Conservation (phyloP, 1,140 invertebrate genomes). For the Mesaphorura yosii region DNA sequence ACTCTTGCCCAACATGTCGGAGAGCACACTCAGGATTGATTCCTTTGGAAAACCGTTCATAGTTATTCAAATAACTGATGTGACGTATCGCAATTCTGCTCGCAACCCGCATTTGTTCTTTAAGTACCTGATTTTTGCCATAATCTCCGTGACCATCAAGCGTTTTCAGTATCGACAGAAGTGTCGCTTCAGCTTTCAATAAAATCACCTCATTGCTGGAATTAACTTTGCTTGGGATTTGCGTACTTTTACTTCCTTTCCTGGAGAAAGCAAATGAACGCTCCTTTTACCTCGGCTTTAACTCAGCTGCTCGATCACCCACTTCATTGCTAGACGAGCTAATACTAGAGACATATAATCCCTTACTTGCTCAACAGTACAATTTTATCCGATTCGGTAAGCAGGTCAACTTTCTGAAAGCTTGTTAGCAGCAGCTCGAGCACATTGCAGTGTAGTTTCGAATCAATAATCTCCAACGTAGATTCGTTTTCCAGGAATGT, state of each 20-base stretch:
- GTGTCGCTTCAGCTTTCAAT: conserved; percentile 71
- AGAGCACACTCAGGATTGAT: conserved; percentile 46
- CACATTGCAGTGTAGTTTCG: conserved; percentile 74
- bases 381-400: too few relatives aligned
- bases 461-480: conserved; percentile 75
- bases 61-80: too few relatives aligned
- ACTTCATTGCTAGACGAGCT: too few relatives aligned
- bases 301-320: too few relatives aligned
- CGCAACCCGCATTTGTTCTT: too few relatives aligned
- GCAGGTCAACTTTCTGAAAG: conserved; percentile 62
- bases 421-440: conserved; percentile 71
- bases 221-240: conserved; percentile 11
- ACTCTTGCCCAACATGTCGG: conserved; percentile 63
- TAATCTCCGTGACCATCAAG: conserved; percentile 66
- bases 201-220: conserved; percentile 39
- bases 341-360: too few relatives aligned
- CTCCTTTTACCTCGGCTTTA: too few relatives aligned
- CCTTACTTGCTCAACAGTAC: too few relatives aligned
- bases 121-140: conserved; percentile 65
- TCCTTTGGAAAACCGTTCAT: conserved; percentile 34
- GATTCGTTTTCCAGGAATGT: conserved; percentile 65
- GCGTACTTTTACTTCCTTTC: too few relatives aligned
- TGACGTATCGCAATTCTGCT: too few relatives aligned
- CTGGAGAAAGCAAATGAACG: too few relatives aligned
- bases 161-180: conserved; percentile 75